Evolutionary conservation across 2,797 vertebrate genomes (phyloP), one percentile per base, ranked within the genome.

Genomic region (Poeciliopsis paucimaculata): DNA sequence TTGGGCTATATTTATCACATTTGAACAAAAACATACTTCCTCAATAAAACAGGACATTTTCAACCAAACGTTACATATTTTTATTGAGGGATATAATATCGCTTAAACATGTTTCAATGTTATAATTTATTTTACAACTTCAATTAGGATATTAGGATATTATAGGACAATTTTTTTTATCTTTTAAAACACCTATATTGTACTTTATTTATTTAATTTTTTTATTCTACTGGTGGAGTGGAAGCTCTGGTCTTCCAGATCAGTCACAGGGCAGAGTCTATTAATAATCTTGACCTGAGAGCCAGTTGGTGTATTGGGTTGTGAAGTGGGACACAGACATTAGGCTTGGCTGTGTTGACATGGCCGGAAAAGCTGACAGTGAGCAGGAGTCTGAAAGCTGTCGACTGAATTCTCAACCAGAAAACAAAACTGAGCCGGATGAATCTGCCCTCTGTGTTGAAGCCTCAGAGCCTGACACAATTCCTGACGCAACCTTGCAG

Each of bases 401-500:
- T 20, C 77, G 57, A 71, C 0, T 66, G 12, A 55, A 72, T 16
- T 15, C 53, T 47, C 89, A 91, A 26, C 75, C 79, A 81, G 75
- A 31, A 26, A 46, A 80, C 43, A 78, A 76, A 85, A 47, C 1
- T 8, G 51, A 84, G 18, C 79, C 82, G 41, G 86, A 86, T 10
- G 72, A 82, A 49, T 83, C 80, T 60, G 41, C 64, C 72, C 51
- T 46, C 10, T 62, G 57, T 2, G 45, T 64, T 12, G 26, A 85
- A 2, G 77, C 83, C 39, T 46, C 43, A 23, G 82, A 74, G n/a
- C 82, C 90, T 81, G 92, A 92, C 57, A 18, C 72, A 6, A 75
- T 89, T 34, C 94, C 95, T 5, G 96, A 98, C 78, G 86, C 84
- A 0, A 41, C 95, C 36, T 95, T 98, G 11, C 93, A 92, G 28